phyloP scores from a whole-genome alignment of 2,113 vertebrate species.

The Phaethon lepturus region DNA sequence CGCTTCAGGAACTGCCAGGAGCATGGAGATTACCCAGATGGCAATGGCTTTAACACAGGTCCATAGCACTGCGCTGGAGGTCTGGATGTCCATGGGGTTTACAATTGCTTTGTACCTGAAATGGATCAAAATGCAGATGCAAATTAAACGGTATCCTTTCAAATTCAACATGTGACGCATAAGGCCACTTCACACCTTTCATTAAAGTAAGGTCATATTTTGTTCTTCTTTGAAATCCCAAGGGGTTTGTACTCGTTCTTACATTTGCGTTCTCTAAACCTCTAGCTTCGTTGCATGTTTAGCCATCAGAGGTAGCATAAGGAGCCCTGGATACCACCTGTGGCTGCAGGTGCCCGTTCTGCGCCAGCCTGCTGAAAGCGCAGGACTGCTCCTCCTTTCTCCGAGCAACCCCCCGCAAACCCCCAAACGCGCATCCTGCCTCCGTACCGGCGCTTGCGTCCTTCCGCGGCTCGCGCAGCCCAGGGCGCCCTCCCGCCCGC shows the following conservation, averaged over 20 bases:
- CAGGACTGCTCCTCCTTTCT: background rate
- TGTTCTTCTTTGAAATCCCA: background rate
- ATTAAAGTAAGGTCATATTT: background rate
- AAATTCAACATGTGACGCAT: background rate
- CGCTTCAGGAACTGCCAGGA: constrained; percentile 90
- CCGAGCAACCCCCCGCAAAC: background rate
- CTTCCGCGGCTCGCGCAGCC: accelerated
- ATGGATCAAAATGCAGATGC: background rate
- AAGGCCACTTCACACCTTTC: background rate
- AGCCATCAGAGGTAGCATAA: background rate
- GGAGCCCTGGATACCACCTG: background rate
- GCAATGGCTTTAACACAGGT: constrained; percentile 86
- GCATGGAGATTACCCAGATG: constrained; percentile 89
- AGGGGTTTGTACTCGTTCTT: background rate
- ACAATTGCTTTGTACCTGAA: constrained; percentile 94
- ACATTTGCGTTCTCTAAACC: background rate
- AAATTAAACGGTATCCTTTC: background rate
- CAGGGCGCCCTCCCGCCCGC: too few relatives aligned
- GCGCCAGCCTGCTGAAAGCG: background rate
- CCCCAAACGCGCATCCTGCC: background rate
- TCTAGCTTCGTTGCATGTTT: background rate
- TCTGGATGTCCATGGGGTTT: constrained; percentile 96
- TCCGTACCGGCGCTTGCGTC: background rate
- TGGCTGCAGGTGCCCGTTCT: background rate
- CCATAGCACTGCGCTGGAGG: constrained; percentile 86